Evolutionary conservation across 1,140 invertebrate species (phyloP).

Genomic region (Drosophila rhopaloa): DNA sequence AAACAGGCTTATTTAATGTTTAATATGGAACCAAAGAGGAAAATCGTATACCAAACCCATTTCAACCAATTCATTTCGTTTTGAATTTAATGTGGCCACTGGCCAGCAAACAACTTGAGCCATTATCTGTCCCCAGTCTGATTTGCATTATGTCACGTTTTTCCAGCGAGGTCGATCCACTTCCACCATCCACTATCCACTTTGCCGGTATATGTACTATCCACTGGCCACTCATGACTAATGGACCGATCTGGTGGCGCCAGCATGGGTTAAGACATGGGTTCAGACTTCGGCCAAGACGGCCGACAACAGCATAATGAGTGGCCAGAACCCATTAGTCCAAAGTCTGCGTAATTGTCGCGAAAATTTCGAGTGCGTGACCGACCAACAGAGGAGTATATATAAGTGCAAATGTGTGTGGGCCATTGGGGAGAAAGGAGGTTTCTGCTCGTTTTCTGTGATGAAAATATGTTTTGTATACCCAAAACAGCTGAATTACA

Average conservation of each 20-base stretch:
- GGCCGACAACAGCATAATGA: slow-evolving; percentile 12
- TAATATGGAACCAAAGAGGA: neutral
- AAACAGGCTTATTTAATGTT: neutral
- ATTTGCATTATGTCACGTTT: slow-evolving; percentile 60
- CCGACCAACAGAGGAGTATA: neutral
- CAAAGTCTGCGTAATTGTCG: slow-evolving; percentile 40
- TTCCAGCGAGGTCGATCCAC: slow-evolving; percentile 42
- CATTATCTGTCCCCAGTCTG: slow-evolving; percentile 29
- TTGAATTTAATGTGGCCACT: slow-evolving; percentile 6
- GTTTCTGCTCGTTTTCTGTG: neutral
- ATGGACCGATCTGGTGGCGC: slow-evolving; percentile 45
- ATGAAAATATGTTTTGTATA: neutral
- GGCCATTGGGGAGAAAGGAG: neutral
- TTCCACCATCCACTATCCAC: slow-evolving; percentile 13
- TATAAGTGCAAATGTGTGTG: slow-evolving; percentile 4
- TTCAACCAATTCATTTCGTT: slow-evolving; percentile 2
- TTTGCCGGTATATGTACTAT: neutral
- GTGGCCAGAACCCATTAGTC: slow-evolving; percentile 43
- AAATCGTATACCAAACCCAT: neutral
- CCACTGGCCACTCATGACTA: slow-evolving; percentile 19
- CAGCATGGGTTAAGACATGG: slow-evolving; percentile 32
- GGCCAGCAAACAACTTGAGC: slow-evolving; percentile 18
- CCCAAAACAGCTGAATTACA: neutral
- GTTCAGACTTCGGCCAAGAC: slow-evolving; percentile 1
- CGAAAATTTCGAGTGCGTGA: slow-evolving; percentile 55